These are phyloP conservation scores for Drosophila neocordata DNA, from an alignment of 1,140 invertebrate genomes.

Conservation along the genomic window DNA sequence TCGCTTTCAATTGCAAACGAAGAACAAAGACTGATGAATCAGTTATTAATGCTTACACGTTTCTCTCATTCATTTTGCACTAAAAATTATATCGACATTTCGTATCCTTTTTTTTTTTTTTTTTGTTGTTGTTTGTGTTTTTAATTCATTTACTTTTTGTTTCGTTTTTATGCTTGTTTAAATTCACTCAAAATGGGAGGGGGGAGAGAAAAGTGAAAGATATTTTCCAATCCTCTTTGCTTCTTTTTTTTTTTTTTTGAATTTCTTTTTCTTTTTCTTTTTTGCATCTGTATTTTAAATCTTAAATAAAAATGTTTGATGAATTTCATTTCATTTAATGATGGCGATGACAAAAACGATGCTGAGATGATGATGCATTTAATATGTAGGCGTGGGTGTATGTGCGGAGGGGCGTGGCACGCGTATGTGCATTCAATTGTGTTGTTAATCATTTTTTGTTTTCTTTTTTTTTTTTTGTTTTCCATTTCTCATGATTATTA, in stretches of 20 bases:
- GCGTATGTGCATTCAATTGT: slow-evolving; percentile 20
- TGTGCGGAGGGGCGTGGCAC: slow-evolving; percentile 28
- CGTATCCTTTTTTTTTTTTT: slow-evolving; percentile 54
- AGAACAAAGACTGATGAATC: slow-evolving; percentile 29
- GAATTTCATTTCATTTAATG: slow-evolving; percentile 40
- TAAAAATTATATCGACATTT: slow-evolving; percentile 78
- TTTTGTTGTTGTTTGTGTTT: no score
- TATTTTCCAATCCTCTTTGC: background rate
- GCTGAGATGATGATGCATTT: slow-evolving; percentile 31
- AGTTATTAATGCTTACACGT: slow-evolving; percentile 32
- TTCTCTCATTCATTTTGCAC: slow-evolving; percentile 39
- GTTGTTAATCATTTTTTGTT: slow-evolving; percentile 33
- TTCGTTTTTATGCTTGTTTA: slow-evolving; percentile 14
- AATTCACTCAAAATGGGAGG: slow-evolving; percentile 21
- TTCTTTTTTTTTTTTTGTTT: slow-evolving; percentile 40
- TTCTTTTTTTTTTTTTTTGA: background rate
- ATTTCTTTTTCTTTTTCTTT: background rate
- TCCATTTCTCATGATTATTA: slow-evolving; percentile 50
- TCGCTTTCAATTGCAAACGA: slow-evolving; percentile 56
- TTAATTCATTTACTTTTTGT: slow-evolving; percentile 22
- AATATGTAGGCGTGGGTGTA: slow-evolving; percentile 5
- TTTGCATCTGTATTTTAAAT: background rate
- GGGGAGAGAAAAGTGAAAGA: background rate
- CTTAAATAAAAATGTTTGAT: slow-evolving; percentile 30
- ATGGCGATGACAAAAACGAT: slow-evolving; percentile 5